Percentiles rank a stretch among this genome's conserved stretches.
Evolutionary conservation across 2,888 invertebrate genomes (phyloP).

Genomic region (Laspeyria flexula): DNA sequence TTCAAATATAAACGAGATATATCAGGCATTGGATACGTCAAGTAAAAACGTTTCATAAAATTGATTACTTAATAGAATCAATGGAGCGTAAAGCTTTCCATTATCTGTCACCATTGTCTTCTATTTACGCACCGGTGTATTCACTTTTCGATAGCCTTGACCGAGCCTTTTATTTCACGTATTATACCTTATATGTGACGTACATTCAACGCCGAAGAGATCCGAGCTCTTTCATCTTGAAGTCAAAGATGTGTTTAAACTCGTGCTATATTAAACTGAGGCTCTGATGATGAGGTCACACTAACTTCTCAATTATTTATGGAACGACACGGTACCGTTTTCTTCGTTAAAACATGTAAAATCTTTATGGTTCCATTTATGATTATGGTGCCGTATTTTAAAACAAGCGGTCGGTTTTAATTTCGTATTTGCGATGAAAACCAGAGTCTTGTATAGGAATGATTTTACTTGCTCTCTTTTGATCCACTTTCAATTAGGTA

Average conservation of each 20-base stretch:
- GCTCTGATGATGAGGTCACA: constrained; percentile 34
- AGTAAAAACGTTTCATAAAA: constrained; percentile 16
- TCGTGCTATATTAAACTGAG: constrained; percentile 32
- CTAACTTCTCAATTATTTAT: constrained; percentile 35
- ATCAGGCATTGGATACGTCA: constrained; percentile 11
- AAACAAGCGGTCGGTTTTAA: not conserved
- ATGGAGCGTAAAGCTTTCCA: constrained; percentile 21
- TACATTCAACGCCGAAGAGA: constrained; percentile 30
- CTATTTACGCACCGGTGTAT: constrained; percentile 12
- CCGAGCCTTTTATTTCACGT: constrained; percentile 38
- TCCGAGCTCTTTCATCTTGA: constrained; percentile 31
- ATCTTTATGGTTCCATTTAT: constrained; percentile 19
- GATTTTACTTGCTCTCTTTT: too few relatives aligned
- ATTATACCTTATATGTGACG: constrained; percentile 41
- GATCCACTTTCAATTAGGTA: too few relatives aligned
- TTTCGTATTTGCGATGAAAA: not conserved
- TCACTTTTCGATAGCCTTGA: constrained; percentile 40
- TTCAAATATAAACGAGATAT: constrained; percentile 15
- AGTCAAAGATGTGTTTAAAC: constrained; percentile 31
- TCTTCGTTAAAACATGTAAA: constrained; percentile 24
- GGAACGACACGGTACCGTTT: constrained; percentile 31
- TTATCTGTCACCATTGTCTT: constrained; percentile 21
- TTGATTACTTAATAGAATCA: constrained; percentile 20
- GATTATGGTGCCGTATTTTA: constrained; percentile 6
- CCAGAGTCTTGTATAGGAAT: too few relatives aligned